phyloP scores from a whole-genome alignment of 2,113 vertebrate species.

The Pseudorhombus dupliciocellatus region DNA sequence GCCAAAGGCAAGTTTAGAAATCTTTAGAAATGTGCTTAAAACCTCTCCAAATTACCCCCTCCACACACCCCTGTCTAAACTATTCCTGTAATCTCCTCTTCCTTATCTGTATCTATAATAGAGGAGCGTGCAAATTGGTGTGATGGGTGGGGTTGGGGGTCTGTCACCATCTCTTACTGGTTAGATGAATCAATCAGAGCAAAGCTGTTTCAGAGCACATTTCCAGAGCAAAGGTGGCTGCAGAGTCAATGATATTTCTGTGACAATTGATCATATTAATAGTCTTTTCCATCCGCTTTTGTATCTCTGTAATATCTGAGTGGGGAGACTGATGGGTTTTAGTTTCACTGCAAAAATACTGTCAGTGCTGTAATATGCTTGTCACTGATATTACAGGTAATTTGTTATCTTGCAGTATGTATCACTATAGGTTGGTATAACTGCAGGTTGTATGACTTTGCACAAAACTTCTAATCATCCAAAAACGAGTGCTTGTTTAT shows the following conservation, averaged over 20 bases:
- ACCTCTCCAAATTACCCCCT: constrained; percentile 14
- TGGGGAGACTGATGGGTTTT: constrained; percentile 6
- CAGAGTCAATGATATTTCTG: neutral
- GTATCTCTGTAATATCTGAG: constrained; percentile 11
- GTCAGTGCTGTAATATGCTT: neutral
- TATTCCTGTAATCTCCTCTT: neutral
- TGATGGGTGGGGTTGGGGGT: constrained; percentile 5
- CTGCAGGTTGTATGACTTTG: too few species aligned
- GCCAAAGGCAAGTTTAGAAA: constrained; percentile 53
- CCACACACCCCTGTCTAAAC: neutral
- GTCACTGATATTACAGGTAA: neutral
- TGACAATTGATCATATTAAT: constrained; percentile 9
- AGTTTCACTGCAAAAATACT: neutral
- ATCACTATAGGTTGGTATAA: too few species aligned
- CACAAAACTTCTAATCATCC: neutral
- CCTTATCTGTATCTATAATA: neutral
- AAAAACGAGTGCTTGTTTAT: too few species aligned
- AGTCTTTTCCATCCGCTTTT: neutral
- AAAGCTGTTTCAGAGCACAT: constrained; percentile 18
- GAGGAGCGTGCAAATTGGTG: constrained; percentile 11
- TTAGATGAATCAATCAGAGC: constrained; percentile 27
- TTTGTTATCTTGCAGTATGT: too few species aligned
- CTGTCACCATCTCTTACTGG: constrained; percentile 18
- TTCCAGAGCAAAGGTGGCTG: constrained; percentile 24
- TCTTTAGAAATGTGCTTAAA: constrained; percentile 38